Evolutionary conservation across 2,888 invertebrate genomes (phyloP), one percentile per base, ranked within the genome.

Genomic region (Liopterus haemorrhoidalis): DNA sequence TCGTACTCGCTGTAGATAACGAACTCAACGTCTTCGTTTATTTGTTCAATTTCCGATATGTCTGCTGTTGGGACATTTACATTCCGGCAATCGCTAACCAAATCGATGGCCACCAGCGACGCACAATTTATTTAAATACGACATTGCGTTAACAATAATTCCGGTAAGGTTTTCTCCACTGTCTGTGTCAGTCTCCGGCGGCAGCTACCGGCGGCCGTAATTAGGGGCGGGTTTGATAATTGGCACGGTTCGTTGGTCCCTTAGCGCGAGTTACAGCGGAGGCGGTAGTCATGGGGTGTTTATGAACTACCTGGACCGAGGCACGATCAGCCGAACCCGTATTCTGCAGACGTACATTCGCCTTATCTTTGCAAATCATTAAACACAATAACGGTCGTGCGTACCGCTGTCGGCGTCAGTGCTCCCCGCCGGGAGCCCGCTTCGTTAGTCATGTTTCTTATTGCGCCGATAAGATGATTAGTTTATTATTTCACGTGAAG

Each of bases 381-480:
- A 38, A 24, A 24, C 15, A n/a, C n/a, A n/a, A n/a, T n/a, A n/a
- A n/a, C n/a, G n/a, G n/a, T n/a, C n/a, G n/a, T n/a, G 22, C 14
- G 24, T 44, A 22, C 33, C 22, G 16, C 24, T 18, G 20, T 28
- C 30, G 24, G 30, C 19, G 25, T 31, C 44, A 44, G 18, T 38
- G 20, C 22, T 12, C 22, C 11, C 37, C 39, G 45, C 33, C 39
- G 21, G 27, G 18, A 33, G 32, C 28, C 45, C 33, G 39, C 33
- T 16, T 24, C 39, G 32, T 45, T 39, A 24, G 45, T 45, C 39
- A 45, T 33, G 45, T 45, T n/a, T 30, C 38, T 45, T 39, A 45
- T 45, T 45, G 38, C 39, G 32, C n/a, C 32, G 45, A 45, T 45
- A 33, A 45, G 39, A 45, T 39, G 32, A 45, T 45, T 39, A 45